Conservation (phyloP, 2,113 vertebrate genomes). For the Noctilio leporinus region DNA sequence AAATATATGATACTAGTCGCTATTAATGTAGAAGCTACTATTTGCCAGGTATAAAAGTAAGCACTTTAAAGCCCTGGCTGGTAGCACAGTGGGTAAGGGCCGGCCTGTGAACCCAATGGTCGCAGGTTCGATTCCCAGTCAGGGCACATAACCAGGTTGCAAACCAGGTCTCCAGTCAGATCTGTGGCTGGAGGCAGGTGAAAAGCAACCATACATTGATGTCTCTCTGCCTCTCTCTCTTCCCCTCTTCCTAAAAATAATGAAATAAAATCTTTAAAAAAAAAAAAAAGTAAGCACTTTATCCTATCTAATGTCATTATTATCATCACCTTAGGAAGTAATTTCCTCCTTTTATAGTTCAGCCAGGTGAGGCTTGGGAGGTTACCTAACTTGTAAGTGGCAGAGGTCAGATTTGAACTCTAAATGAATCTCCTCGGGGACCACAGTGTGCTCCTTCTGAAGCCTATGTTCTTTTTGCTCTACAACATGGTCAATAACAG, state of each 20-base stretch:
- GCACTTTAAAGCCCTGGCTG: too few relatives aligned
- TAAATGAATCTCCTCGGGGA: too few relatives aligned
- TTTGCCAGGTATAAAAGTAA: background rate
- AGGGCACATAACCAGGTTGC: too few relatives aligned
- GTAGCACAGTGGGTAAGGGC: too few relatives aligned
- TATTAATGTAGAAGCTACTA: background rate
- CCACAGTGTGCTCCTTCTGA: background rate
- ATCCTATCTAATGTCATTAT: background rate
- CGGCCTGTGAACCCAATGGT: too few relatives aligned
- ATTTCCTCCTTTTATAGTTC: constrained; percentile 41
- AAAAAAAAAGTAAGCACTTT: background rate
- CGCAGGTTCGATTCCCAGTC: too few relatives aligned
- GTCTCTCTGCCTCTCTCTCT: too few relatives aligned
- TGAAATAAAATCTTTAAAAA: too few relatives aligned
- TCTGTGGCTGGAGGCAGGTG: too few relatives aligned
- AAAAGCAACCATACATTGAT: too few relatives aligned
- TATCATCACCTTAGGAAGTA: background rate
- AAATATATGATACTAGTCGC: background rate
- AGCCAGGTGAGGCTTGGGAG: constrained; percentile 20
- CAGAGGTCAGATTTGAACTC: constrained; percentile 19
- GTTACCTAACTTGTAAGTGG: background rate
- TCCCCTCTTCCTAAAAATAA: too few relatives aligned
- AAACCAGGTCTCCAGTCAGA: too few relatives aligned
- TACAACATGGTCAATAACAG: background rate
- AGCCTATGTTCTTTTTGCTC: background rate